Evolutionary conservation across 2,888 invertebrate species (phyloP).

Genomic region (Hydriomena furcata): DNA sequence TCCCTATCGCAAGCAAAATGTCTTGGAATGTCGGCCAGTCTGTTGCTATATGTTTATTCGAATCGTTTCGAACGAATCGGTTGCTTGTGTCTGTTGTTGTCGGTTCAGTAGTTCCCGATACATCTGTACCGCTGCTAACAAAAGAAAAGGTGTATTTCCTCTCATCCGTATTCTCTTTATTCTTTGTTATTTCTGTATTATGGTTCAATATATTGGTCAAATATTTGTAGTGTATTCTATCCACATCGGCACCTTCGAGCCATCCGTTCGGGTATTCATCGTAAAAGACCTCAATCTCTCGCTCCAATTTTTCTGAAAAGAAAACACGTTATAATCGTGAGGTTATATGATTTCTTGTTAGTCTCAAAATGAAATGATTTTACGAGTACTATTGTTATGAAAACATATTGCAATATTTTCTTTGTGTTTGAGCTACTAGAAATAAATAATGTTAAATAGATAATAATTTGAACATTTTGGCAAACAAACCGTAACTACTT

Average conservation of each 20-base stretch:
- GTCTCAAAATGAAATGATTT: slow-evolving; percentile 2
- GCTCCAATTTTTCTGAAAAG: slow-evolving; percentile 64
- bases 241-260: slow-evolving; percentile 49
- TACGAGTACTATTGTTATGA: not conserved
- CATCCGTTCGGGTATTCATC: slow-evolving; percentile 61
- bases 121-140: slow-evolving; percentile 21
- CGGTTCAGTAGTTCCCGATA: slow-evolving; percentile 18
- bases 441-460: too few relatives aligned
- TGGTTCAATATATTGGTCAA: slow-evolving; percentile 43
- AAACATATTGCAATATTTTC: not conserved
- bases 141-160: slow-evolving; percentile 35
- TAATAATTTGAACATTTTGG: too few relatives aligned
- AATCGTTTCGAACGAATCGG: slow-evolving; percentile 17
- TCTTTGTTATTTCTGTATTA: slow-evolving; percentile 40
- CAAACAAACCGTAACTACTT: too few relatives aligned
- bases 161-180: slow-evolving; percentile 35
- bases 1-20: slow-evolving; percentile 66
- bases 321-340: slow-evolving; percentile 9
- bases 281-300: slow-evolving; percentile 67
- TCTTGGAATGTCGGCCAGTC: slow-evolving; percentile 76
- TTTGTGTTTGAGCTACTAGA: not conserved
- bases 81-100: slow-evolving; percentile 25
- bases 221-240: slow-evolving; percentile 51
- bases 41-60: slow-evolving; percentile 24
- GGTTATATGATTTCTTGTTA: slow-evolving; percentile 4